phyloP scores from a whole-genome alignment of 2,113 vertebrate genomes.

The Alethe diademata region DNA sequence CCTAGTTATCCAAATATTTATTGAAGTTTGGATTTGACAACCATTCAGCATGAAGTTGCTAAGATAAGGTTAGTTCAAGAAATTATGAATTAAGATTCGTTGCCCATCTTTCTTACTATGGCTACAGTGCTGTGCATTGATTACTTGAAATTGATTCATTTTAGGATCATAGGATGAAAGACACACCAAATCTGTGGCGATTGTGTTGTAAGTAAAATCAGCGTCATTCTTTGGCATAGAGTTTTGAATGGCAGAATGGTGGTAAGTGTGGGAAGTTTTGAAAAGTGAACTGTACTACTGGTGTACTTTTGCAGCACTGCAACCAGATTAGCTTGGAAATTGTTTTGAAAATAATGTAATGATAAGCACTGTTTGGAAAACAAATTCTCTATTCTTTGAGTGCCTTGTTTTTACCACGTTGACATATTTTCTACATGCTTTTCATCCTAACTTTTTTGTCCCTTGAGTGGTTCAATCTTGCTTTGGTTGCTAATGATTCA shows the following conservation, averaged over 20 bases:
- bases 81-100: background rate
- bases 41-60: background rate
- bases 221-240: background rate
- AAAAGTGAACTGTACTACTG: background rate
- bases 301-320: fast-evolving
- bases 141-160: background rate
- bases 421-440: background rate
- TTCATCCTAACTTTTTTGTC: background rate
- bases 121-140: background rate
- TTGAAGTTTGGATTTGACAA: background rate
- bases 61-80: background rate
- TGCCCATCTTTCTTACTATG: background rate
- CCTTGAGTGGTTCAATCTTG: background rate
- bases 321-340: background rate
- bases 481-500: background rate
- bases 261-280: background rate
- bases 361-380: background rate
- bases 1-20: background rate
- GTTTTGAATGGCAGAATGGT: background rate
- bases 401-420: background rate
- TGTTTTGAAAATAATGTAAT: background rate
- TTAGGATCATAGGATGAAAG: background rate
- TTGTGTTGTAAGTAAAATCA: background rate
- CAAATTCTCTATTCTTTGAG: background rate
- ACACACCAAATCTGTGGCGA: background rate